Evolutionary conservation across 2,797 vertebrate species (phyloP).

Genomic region (Choloepus didactylus): DNA sequence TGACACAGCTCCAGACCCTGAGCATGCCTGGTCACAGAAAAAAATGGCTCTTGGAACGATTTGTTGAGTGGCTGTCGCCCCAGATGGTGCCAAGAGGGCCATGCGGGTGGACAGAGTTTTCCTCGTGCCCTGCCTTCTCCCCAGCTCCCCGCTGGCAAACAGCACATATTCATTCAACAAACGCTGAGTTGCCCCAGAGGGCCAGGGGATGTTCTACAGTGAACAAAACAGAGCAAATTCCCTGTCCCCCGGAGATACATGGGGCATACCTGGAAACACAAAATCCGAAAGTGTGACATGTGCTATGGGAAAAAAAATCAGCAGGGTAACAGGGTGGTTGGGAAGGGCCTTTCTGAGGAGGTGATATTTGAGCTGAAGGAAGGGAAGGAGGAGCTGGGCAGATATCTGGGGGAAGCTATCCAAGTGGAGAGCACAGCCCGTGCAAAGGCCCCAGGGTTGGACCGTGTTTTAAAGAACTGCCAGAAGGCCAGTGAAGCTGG

Average conservation of each 20-base stretch:
- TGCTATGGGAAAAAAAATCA: background rate
- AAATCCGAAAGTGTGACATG: background rate
- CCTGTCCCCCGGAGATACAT: background rate
- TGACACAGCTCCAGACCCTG: background rate
- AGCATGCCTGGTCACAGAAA: background rate
- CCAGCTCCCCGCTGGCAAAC: background rate
- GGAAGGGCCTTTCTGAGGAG: background rate
- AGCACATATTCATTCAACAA: constrained; percentile 5
- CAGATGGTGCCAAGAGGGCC: background rate
- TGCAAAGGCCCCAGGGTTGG: background rate
- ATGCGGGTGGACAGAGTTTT: background rate
- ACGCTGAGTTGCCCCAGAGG: background rate
- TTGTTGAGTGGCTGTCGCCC: background rate
- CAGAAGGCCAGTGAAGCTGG: background rate
- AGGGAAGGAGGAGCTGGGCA: no score
- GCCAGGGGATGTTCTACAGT: background rate
- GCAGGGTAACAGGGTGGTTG: background rate
- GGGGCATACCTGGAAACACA: background rate
- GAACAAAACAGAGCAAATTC: background rate
- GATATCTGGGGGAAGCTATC: background rate
- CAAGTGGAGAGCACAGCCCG: background rate
- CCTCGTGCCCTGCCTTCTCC: background rate
- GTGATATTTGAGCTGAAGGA: background rate
- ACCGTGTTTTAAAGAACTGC: background rate
- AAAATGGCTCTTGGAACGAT: background rate